These are phyloP conservation scores for Chinchilla lanigera DNA, from an alignment of 2,113 vertebrate species.

Conservation along the genomic window DNA sequence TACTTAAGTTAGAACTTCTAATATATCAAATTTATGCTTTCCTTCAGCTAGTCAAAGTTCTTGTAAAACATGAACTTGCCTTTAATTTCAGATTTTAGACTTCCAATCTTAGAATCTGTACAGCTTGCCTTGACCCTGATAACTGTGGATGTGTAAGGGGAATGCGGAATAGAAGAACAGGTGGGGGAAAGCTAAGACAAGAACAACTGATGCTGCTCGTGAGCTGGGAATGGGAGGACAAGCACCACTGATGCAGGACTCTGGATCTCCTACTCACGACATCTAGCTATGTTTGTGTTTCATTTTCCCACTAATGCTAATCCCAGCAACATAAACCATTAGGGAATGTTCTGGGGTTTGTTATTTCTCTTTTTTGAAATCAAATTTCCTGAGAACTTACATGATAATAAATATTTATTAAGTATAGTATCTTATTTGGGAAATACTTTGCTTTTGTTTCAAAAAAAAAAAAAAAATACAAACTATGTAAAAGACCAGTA, in stretches of 20 bases:
- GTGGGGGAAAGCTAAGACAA: neutral
- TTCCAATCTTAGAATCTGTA: neutral
- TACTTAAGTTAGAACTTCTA: neutral
- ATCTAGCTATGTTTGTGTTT: conserved; percentile 61
- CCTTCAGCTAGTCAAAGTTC: neutral
- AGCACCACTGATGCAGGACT: neutral
- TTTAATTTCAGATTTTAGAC: conserved; percentile 13
- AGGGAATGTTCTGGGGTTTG: neutral
- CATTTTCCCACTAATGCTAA: conserved; percentile 58
- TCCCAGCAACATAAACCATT: conserved; percentile 39
- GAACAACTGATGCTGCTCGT: neutral
- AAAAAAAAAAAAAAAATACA: conserved; percentile 16
- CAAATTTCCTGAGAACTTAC: neutral
- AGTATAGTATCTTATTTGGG: neutral
- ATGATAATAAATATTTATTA: conserved; percentile 36
- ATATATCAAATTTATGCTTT: neutral
- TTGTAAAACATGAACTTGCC: neutral
- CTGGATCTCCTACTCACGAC: conserved; percentile 8
- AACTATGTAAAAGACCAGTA: neutral
- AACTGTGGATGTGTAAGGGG: neutral
- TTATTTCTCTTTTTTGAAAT: conserved; percentile 1
- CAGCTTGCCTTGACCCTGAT: neutral
- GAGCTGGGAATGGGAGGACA: neutral
- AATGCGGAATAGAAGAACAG: neutral
- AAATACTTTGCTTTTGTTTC: neutral